Conservation (phyloP, 2,888 invertebrate species). For the Lypha dubia region DNA sequence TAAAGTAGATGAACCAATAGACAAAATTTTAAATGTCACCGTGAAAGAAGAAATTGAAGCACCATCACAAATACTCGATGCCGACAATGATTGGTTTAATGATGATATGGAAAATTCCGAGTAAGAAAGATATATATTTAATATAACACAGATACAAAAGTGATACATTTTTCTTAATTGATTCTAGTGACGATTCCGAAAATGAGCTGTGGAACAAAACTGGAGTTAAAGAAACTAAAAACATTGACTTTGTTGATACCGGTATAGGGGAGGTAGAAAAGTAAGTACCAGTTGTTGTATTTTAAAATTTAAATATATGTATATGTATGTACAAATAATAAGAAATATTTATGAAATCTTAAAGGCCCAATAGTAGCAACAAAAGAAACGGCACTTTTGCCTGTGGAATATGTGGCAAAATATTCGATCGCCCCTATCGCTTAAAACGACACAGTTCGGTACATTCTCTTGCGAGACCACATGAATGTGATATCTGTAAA, state of each 20-base stretch:
- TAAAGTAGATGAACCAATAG: neutral
- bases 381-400: conserved; percentile 70
- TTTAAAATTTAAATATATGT: neutral
- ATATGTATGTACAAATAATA: too few relatives aligned
- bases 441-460: conserved; percentile 79
- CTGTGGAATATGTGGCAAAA: conserved; percentile 84
- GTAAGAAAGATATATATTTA: conserved; percentile 34
- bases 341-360: neutral
- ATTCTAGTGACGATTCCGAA: conserved; percentile 37
- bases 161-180: neutral
- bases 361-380: conserved; percentile 73
- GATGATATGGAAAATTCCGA: conserved; percentile 53
- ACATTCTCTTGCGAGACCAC: conserved; percentile 76
- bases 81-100: conserved; percentile 49
- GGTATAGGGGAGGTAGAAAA: conserved; percentile 67
- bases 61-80: conserved; percentile 49
- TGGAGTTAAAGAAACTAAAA: conserved; percentile 43
- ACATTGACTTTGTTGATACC: conserved; percentile 63
- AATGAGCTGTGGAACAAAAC: conserved; percentile 20
- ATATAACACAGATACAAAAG: neutral
- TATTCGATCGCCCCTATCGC: conserved; percentile 84
- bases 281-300: conserved; percentile 18
- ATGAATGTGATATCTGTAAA: conserved; percentile 77
- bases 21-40: conserved; percentile 15
- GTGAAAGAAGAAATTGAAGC: conserved; percentile 62